Base-by-base conservation (phyloP, 2,113 vertebrate genomes). In the Montifringilla adamsi region DNA sequence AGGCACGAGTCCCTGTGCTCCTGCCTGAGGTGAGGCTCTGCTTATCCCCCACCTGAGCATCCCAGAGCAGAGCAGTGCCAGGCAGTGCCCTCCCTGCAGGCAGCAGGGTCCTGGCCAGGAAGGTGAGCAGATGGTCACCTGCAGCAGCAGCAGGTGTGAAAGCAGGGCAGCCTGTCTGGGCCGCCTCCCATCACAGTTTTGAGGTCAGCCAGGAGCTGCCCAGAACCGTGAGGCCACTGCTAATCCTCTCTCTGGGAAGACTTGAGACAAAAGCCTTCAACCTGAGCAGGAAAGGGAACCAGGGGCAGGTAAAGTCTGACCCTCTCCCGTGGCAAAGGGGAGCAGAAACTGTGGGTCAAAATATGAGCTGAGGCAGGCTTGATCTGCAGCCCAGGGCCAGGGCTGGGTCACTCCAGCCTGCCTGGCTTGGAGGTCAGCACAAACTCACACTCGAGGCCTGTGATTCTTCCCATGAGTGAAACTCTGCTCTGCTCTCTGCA, bases 161-260 rank as follows among this genome's bases (percentile, higher is more conserved):
- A 69, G 46, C 31, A 33, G 87, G 52, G 21, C 66, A 69, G 19
- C 46, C 33, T 44, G 63, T 73, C 93, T 84, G 84, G 84, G 70
- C 7, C 86, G 85, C 6, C 41, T 2, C 21, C 89, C 43, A 9
- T 46, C 55, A 23, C 16, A 23, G 94, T 16, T 95, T 89, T 94
- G 81, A 96, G 95, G 96, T 96, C 96, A 94, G 27, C 13, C 44
- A 63, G 84, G 79, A 95, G 88, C 28, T 81, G 88, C 49, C 67
- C 78, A 30, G 59, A 72, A 55, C 72, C 69, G 49, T 33, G 72
- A 87, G 93, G 85, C 21, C 52, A 33, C 81, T 35, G 56, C 78
- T 94, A 97, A 96, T 94, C 96, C 69, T 58, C n/a, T 56, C 19
- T 50, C 55, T 69, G 60, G 47, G 69, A 59, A 76, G 77, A 50